Base-by-base conservation (phyloP, 1,140 invertebrate genomes). In the Lasioglossum baleicum region DNA sequence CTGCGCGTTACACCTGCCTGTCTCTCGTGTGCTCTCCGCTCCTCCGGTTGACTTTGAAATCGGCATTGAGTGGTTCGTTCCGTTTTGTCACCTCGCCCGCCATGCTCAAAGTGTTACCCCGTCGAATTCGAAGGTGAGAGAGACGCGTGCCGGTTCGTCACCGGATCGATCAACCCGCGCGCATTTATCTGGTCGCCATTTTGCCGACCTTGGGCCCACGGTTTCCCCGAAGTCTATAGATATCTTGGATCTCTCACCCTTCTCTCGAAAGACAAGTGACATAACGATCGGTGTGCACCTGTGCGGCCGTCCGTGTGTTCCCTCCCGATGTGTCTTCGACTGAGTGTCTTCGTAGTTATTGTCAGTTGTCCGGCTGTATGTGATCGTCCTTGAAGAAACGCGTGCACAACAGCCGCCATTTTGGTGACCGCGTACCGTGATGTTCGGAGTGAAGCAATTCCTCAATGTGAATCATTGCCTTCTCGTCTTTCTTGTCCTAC, bases 1-100 rank as follows among this genome's bases (percentile, higher is more conserved):
- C 90, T 88, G 85, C 90, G 91, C 88, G 90, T 92, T 92, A 91
- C 91, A 92, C 90, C 90, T 91, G 90, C 78, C 83, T 44, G 83
- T 51, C 68, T 74, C 64, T 35, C 35, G 35, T 35, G 76, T 80
- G 82, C 68, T 80, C 73, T 83, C 77, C 58, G 68, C 22, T 80
- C 60, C 22, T 80, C 60, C 5, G 13, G 51, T 15, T 58, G 63
- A 73, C 75, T 66, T 15, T 44, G 22, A 42, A 35, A 75, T 31
- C 61, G 51, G 53, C 61, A 13, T 48, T 13, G 44, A 20, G 35
- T 64, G 61, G 61, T 15, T 20, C 64, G 60, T 26, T 48, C 31
- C 61, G 48, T 75, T 82, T 48, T 82, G 71, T 80, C 68, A 79
- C 53, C 51, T 75, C 48, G 48, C 20, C 44, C 7, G 20, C 2